phyloP scores from a whole-genome alignment of 1,140 invertebrate species.

The Lethrus apterus region DNA sequence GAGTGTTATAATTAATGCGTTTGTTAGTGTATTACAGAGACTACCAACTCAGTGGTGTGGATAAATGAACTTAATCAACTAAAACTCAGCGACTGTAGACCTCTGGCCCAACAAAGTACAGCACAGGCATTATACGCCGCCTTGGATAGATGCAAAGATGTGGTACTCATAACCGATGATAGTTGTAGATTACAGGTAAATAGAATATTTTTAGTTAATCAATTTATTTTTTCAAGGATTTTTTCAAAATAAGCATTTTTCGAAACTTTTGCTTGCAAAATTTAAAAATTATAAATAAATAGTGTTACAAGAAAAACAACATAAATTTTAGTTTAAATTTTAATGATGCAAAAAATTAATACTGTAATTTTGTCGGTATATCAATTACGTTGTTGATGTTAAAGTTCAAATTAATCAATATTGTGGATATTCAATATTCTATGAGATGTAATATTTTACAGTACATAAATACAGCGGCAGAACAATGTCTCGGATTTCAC shows the following conservation, averaged over 20 bases:
- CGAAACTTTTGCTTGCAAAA: no score
- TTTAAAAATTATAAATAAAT: no score
- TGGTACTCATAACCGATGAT: slow-evolving; percentile 81
- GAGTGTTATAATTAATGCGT: no score
- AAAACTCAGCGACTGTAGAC: slow-evolving; percentile 57
- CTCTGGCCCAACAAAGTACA: slow-evolving; percentile 57
- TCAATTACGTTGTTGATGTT: slow-evolving; percentile 11
- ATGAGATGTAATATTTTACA: slow-evolving; percentile 48
- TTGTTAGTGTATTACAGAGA: slow-evolving; percentile 64
- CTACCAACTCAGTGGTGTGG: slow-evolving; percentile 57
- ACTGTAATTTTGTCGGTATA: not conserved
- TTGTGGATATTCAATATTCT: no score
- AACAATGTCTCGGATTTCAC: slow-evolving; percentile 66
- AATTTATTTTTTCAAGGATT: not conserved
- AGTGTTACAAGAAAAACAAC: no score
- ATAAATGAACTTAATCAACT: slow-evolving; percentile 67
- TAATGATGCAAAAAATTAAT: no score
- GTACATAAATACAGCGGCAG: slow-evolving; percentile 75
- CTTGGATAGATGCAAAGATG: slow-evolving; percentile 74
- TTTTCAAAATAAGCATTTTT: no score
- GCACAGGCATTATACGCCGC: slow-evolving; percentile 76
- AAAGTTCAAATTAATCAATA: slow-evolving; percentile 1
- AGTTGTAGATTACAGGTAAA: slow-evolving; percentile 74
- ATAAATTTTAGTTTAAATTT: no score
- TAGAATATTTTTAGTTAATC: slow-evolving; percentile 5